A percentile compares a stretch with the other conserved stretches of the same genome.
Evolutionary conservation across 2,113 vertebrate species (phyloP).

Genomic region (Danionella cerebrum): DNA sequence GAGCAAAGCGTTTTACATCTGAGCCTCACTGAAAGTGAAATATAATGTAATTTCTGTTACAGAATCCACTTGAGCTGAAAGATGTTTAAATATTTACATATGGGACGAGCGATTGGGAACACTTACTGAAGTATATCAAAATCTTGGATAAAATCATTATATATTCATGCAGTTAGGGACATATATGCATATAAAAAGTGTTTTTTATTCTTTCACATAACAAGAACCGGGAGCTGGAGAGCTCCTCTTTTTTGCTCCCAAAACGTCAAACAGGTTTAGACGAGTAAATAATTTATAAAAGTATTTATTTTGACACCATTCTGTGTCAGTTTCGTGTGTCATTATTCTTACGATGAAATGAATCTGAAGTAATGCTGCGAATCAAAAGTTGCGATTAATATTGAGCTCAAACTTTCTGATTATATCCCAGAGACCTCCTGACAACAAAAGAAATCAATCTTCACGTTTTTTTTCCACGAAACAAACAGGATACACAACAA

Average conservation of each 20-base stretch:
- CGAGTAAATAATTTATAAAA: neutral
- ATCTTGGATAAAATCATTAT: neutral
- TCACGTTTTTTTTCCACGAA: too few species aligned
- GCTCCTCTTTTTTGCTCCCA: neutral
- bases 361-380: too few species aligned
- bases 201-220: neutral
- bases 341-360: too few species aligned
- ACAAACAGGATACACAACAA: too few species aligned
- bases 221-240: neutral
- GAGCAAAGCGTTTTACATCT: slow-evolving; percentile 13
- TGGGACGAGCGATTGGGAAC: neutral
- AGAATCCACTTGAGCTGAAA: neutral
- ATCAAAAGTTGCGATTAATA: too few species aligned
- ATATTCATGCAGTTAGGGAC: neutral
- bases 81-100: slow-evolving; percentile 7
- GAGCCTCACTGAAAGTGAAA: slow-evolving; percentile 4
- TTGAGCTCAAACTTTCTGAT: too few species aligned
- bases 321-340: too few species aligned
- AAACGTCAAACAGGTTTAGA: neutral
- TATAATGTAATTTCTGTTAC: slow-evolving; percentile 12
- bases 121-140: neutral
- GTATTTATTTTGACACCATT: neutral
- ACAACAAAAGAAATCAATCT: too few species aligned
- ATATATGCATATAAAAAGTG: neutral
- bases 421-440: too few species aligned